Percentiles rank a stretch among this genome's conserved stretches.
These are phyloP conservation scores for Loripinus fragilis DNA, from an alignment of 2,888 invertebrate genomes.

Conservation along the genomic window DNA sequence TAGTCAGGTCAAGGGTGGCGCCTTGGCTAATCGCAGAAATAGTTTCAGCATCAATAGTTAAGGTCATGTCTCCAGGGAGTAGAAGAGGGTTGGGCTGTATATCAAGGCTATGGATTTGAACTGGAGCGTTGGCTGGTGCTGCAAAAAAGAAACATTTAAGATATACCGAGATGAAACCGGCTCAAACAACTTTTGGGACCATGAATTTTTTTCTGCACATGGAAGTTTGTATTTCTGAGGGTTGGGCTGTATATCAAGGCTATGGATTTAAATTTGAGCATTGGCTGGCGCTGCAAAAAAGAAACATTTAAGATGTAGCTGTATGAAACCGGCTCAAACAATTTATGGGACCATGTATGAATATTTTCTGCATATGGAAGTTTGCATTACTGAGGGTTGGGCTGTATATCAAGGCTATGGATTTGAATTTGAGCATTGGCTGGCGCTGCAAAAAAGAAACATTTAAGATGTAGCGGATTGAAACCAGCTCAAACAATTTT, in stretches of 20 bases:
- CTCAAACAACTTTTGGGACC: too few relatives aligned
- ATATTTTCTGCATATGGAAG: too few relatives aligned
- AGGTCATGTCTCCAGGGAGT: background rate
- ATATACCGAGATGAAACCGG: too few relatives aligned
- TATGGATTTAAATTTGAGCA: background rate
- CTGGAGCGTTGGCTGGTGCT: background rate
- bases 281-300: background rate
- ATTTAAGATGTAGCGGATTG: too few relatives aligned
- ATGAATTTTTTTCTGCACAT: too few relatives aligned
- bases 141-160: too few relatives aligned
- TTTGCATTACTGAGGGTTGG: too few relatives aligned
- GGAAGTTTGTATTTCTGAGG: too few relatives aligned
- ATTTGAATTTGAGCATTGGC: background rate
- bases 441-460: background rate
- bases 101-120: background rate
- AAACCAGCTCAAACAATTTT: background rate
- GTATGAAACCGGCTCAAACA: too few relatives aligned
- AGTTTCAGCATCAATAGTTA: background rate
- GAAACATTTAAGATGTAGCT: too few relatives aligned
- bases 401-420: background rate
- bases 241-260: background rate
- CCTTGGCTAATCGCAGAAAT: background rate
- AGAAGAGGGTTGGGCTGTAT: background rate
- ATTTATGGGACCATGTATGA: too few relatives aligned
- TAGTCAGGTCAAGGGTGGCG: background rate